A percentile compares a stretch with the other conserved stretches of the same genome.
Conservation (phyloP, 2,888 invertebrate genomes). For the Ectobius pallidus region DNA sequence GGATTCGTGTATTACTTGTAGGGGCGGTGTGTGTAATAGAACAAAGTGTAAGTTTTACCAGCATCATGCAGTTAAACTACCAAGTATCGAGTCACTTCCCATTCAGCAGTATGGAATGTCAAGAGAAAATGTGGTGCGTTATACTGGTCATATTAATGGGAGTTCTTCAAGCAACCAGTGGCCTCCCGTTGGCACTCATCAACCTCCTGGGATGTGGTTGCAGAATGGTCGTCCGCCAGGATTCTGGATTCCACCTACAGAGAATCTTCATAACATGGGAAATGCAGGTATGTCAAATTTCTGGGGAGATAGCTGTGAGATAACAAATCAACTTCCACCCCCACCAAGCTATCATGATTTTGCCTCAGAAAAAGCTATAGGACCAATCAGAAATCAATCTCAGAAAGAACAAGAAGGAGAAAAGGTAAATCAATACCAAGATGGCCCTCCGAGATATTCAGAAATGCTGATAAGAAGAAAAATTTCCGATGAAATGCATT, state of each 20-base stretch:
- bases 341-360: not conserved
- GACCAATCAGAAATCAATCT: not conserved
- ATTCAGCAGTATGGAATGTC: slow-evolving; percentile 16
- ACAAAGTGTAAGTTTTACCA: slow-evolving; percentile 20
- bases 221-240: slow-evolving; percentile 24
- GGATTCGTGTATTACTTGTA: slow-evolving; percentile 23
- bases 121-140: slow-evolving; percentile 37
- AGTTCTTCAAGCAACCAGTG: slow-evolving; percentile 1
- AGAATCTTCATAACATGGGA: not conserved
- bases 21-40: slow-evolving; percentile 16
- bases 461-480: not conserved
- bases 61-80: not conserved
- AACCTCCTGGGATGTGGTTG: slow-evolving; percentile 26
- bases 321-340: not conserved
- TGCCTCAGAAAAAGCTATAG: not conserved
- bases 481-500: not conserved
- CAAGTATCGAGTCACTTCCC: slow-evolving; percentile 14
- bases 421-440: not conserved
- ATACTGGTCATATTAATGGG: slow-evolving; percentile 24
- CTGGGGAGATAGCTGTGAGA: slow-evolving; percentile 18
- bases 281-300: slow-evolving; percentile 13
- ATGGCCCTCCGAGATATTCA: slow-evolving; percentile 7
- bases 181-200: not conserved
- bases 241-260: slow-evolving; percentile 24
- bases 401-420: not conserved